Conservation (phyloP, 1,140 invertebrate genomes). For the Parapsyche elsis region DNA sequence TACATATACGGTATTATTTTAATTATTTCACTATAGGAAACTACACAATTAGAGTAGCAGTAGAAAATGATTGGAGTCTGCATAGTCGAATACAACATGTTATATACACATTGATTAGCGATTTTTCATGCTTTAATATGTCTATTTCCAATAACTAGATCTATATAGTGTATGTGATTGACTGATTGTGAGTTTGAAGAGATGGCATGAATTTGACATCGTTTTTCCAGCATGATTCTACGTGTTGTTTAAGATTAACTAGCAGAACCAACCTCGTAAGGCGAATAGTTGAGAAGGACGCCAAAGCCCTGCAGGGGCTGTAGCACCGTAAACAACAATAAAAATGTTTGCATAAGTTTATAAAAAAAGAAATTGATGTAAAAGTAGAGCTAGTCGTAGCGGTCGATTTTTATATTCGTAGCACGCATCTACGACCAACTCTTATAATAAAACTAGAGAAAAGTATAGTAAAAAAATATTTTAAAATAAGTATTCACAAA, state of each 20-base stretch:
- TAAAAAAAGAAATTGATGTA: not conserved
- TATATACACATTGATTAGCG: no score
- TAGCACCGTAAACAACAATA: constrained; percentile 36
- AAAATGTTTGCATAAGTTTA: constrained; percentile 19
- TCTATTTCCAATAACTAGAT: not conserved
- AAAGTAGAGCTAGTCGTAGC: not conserved
- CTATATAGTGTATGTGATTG: not conserved
- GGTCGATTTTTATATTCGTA: not conserved
- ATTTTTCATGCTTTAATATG: no score
- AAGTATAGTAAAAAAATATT: not conserved
- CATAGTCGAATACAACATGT: no score
- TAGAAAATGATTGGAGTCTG: no score
- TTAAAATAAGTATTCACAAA: not conserved
- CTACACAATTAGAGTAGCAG: no score
- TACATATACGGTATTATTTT: no score
- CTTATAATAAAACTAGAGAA: not conserved
- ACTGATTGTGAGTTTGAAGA: not conserved
- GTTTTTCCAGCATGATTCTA: constrained; percentile 30
- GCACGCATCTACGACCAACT: not conserved
- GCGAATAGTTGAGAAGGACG: constrained; percentile 40
- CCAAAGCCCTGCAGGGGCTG: constrained; percentile 44
- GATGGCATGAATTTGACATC: not conserved
- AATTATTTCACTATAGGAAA: no score
- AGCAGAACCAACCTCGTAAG: constrained; percentile 43
- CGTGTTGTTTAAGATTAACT: constrained; percentile 11